Conservation (phyloP, 2,113 vertebrate genomes). For the Chelonoidis abingdonii region DNA sequence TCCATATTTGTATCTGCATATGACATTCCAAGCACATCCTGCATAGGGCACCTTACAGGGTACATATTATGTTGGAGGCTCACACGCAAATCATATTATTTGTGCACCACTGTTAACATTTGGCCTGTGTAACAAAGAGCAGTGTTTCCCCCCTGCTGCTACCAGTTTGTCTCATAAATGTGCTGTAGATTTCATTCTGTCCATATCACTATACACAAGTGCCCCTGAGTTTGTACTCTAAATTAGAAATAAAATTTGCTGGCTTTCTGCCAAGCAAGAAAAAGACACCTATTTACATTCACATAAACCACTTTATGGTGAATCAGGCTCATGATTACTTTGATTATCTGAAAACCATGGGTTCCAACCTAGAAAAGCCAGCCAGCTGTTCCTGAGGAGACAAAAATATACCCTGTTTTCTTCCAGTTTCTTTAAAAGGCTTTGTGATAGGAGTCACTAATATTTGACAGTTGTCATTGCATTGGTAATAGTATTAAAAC, state of each 20-base stretch:
- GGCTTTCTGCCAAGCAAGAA: background rate
- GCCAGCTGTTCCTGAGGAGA: background rate
- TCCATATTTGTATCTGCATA: background rate
- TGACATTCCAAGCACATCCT: background rate
- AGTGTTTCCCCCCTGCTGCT: background rate
- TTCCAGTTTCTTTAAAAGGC: background rate
- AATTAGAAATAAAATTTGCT: background rate
- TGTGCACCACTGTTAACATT: background rate
- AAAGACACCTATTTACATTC: background rate
- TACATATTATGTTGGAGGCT: background rate
- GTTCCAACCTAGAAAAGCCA: background rate
- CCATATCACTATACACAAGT: background rate
- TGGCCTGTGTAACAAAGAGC: background rate
- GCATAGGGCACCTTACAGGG: background rate
- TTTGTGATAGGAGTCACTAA: background rate
- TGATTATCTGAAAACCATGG: background rate
- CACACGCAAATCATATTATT: background rate
- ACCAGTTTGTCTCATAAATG: background rate
- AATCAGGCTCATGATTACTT: background rate
- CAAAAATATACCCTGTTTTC: too few relatives aligned
- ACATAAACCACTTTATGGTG: background rate
- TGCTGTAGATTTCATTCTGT: background rate
- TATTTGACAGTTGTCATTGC: background rate
- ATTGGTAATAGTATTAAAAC: background rate
- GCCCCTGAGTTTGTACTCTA: background rate